Base-by-base conservation (phyloP, 1,140 invertebrate species). In the Trachymyrmex cornetzi region DNA sequence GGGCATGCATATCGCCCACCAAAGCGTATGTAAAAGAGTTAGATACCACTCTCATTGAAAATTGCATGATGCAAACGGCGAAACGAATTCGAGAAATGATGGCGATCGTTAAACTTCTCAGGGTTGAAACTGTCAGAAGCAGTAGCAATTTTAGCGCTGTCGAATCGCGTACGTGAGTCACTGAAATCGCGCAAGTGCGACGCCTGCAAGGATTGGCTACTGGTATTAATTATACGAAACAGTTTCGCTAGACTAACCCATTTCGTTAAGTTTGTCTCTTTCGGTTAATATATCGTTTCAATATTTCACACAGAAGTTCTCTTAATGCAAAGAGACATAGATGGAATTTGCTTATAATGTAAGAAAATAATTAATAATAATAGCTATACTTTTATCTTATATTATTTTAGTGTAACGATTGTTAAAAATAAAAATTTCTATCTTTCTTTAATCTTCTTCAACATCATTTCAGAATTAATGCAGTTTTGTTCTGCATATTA, bases 41-140 rank as follows among this genome's bases (percentile, higher is more conserved):
- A 75, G 59, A 84, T 84, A 79, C 64, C 57, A 44, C 30, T 85
- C 30, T 48, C 53, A 79, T 53, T 85, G 59, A 79, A 85, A 85
- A 85, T 85, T 85, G 74, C 24, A 79, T 53, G 61, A 85, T 67
- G 82, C 82, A 55, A 66, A 75, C 59, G 59, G 48, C 66, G 55
- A 74, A 53, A 84, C 67, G 53, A 44, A 59, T 57, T 59, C 16
- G n/a, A 19, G 34, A 22, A 44, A 82, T 74, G 80, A 85, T 85
- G 30, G 19, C 24, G 59, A 48, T 14, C 71, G 34, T 85, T 77
- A 85, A 85, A 85, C 63, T 85, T 66, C 9, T 30, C 44, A 27
- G 5, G 22, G 48, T 85, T 85, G 79, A 85, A 85, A 63, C 74
- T 85, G 74, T 79, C 82, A 85, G 38, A 22, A 85, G 74, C 74